Percentiles rank a stretch among this genome's conserved stretches.
phyloP scores from a whole-genome alignment of 92 coral and sea anemone species.

The Phenganax marumi region DNA sequence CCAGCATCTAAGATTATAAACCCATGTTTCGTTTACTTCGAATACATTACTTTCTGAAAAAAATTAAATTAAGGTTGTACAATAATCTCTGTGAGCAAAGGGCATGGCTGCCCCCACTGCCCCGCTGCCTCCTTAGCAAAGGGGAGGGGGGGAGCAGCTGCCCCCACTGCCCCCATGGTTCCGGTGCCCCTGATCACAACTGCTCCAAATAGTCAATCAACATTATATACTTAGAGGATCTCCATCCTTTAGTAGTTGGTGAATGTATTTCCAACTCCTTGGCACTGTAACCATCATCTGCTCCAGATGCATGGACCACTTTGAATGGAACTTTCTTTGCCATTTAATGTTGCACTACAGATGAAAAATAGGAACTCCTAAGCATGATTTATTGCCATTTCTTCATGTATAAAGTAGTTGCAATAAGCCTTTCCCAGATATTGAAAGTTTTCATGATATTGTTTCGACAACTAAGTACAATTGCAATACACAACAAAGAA shows the following conservation, averaged over 20 bases:
- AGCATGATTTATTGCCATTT: neutral
- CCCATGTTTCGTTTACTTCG: no score
- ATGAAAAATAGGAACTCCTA: neutral
- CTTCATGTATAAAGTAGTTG: neutral
- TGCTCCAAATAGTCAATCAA: no score
- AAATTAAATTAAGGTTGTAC: no score
- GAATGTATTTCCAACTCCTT: constrained; percentile 77
- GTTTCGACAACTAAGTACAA: neutral
- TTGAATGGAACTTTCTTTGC: constrained; percentile 84
- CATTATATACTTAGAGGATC: constrained; percentile 83
- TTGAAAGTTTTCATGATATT: neutral
- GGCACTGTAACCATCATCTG: constrained; percentile 87
- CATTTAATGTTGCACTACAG: constrained; percentile 51
- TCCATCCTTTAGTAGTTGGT: constrained; percentile 65
- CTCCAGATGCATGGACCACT: constrained; percentile 89
- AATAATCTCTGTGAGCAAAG: no score
- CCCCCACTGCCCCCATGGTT: no score
- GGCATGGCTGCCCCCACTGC: no score
- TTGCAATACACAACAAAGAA: neutral
- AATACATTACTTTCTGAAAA: no score
- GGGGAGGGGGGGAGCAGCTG: no score
- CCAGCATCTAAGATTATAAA: no score
- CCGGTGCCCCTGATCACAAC: no score
- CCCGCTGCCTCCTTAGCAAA: no score
- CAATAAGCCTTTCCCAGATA: neutral